These are phyloP conservation scores for Macropis europaea DNA, from an alignment of 2,888 invertebrate species.

Conservation along the genomic window DNA sequence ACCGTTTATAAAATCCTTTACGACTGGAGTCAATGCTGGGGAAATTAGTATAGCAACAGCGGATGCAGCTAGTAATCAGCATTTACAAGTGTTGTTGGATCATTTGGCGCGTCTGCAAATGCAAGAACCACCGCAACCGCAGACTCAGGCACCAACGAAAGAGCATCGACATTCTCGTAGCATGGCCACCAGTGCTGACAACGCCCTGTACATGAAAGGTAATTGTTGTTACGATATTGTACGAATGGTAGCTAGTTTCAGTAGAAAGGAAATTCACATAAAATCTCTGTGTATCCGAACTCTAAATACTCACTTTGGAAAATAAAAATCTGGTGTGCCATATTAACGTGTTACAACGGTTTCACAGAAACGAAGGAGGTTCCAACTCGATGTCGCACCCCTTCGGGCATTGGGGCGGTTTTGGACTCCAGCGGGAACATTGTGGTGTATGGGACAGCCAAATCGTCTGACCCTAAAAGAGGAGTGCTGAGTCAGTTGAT, in stretches of 20 bases:
- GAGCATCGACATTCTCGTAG: slow-evolving; percentile 74
- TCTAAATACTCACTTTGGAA: too few species aligned
- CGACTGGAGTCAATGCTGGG: slow-evolving; percentile 75
- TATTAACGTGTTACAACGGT: too few species aligned
- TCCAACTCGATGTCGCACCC: slow-evolving; percentile 74
- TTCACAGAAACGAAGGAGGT: slow-evolving; percentile 73
- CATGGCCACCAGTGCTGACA: slow-evolving; percentile 72
- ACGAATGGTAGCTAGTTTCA: too few species aligned
- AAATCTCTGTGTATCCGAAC: too few species aligned
- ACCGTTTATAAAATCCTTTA: slow-evolving; percentile 84
- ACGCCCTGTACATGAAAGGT: slow-evolving; percentile 78
- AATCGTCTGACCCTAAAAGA: slow-evolving; percentile 68
- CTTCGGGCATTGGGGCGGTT: slow-evolving; percentile 73
- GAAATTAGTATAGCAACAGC: slow-evolving; percentile 73
- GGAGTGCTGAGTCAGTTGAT: slow-evolving; percentile 82
- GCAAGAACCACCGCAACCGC: slow-evolving; percentile 70
- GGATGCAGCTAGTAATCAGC: slow-evolving; percentile 80
- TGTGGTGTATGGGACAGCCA: slow-evolving; percentile 74
- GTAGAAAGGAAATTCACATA: neutral
- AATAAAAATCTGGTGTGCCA: too few species aligned
- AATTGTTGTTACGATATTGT: too few species aligned
- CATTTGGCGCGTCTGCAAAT: slow-evolving; percentile 80
- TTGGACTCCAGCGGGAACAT: slow-evolving; percentile 77
- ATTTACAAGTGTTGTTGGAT: slow-evolving; percentile 81
- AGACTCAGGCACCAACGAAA: slow-evolving; percentile 70